Evolutionary conservation across 2,113 vertebrate genomes (phyloP).

Genomic region (Poeciliopsis prolifica): DNA sequence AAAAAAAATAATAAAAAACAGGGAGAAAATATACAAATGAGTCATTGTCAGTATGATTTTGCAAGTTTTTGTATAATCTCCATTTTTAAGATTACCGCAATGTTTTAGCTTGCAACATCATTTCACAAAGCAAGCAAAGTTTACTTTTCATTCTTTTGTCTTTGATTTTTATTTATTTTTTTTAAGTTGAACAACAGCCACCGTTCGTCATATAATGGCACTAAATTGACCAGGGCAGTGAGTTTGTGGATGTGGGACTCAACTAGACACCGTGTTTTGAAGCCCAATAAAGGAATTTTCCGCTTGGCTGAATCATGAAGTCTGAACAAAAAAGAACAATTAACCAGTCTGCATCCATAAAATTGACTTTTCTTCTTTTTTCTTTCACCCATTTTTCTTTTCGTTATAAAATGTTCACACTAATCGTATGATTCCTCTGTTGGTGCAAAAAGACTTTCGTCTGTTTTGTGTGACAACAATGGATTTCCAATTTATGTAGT

Average conservation of each 20-base stretch:
- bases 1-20: too few relatives aligned
- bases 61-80: too few relatives aligned
- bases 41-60: too few relatives aligned
- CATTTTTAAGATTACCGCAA: not conserved
- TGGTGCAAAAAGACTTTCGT: not conserved
- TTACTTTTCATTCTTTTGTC: not conserved
- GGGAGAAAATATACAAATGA: too few relatives aligned
- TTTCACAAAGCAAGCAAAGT: not conserved
- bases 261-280: not conserved
- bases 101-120: not conserved
- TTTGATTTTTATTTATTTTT: not conserved
- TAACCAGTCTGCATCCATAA: not conserved
- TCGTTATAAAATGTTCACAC: slow-evolving; percentile 1
- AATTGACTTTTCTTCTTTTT: not conserved
- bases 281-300: not conserved
- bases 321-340: not conserved
- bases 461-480: slow-evolving; percentile 8
- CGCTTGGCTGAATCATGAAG: not conserved
- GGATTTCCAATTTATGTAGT: slow-evolving; percentile 7
- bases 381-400: not conserved
- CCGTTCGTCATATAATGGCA: too few relatives aligned
- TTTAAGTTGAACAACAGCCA: not conserved
- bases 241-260: not conserved
- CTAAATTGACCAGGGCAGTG: not conserved
- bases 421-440: not conserved